Conservation (phyloP, 2,113 vertebrate genomes). For the Mixornis gularis region DNA sequence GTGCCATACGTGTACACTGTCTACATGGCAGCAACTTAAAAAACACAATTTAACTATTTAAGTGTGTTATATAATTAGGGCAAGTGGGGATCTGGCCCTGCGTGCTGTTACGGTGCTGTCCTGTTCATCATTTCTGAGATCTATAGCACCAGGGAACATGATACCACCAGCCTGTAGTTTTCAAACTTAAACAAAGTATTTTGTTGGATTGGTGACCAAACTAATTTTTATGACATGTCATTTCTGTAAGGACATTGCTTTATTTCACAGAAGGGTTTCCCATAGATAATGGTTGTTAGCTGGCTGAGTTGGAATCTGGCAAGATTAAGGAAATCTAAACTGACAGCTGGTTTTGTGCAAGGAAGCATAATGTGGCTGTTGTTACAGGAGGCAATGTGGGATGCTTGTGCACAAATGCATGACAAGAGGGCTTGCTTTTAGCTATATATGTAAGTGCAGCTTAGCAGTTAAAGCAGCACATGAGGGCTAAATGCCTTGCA, state of each 20-base stretch:
- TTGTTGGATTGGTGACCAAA: conserved; percentile 63
- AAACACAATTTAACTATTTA: not conserved
- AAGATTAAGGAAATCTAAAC: conserved; percentile 78
- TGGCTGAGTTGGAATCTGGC: conserved; percentile 68
- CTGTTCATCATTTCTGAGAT: not conserved
- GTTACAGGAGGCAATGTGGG: conserved; percentile 65
- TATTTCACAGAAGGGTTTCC: conserved; percentile 73
- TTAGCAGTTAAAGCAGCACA: conserved; percentile 33
- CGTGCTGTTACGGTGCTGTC: not conserved
- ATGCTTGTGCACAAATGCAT: conserved; percentile 61
- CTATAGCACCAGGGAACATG: not conserved
- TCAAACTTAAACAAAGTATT: conserved; percentile 57
- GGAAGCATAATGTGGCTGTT: conserved; percentile 72
- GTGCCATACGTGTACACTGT: rapidly evolving
- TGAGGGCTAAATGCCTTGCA: not conserved
- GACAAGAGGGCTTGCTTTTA: conserved; percentile 54
- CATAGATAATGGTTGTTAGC: conserved; percentile 67
- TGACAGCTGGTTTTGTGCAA: conserved; percentile 78
- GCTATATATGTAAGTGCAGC: conserved; percentile 24
- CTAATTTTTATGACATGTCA: conserved; percentile 74
- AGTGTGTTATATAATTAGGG: not conserved
- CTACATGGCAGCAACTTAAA: not conserved
- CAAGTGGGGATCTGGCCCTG: not conserved
- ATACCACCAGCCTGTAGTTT: conserved; percentile 27
- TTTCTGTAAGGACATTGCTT: conserved; percentile 66